phyloP scores from a whole-genome alignment of 2,113 vertebrate species.

The Ammospiza nelsoni region DNA sequence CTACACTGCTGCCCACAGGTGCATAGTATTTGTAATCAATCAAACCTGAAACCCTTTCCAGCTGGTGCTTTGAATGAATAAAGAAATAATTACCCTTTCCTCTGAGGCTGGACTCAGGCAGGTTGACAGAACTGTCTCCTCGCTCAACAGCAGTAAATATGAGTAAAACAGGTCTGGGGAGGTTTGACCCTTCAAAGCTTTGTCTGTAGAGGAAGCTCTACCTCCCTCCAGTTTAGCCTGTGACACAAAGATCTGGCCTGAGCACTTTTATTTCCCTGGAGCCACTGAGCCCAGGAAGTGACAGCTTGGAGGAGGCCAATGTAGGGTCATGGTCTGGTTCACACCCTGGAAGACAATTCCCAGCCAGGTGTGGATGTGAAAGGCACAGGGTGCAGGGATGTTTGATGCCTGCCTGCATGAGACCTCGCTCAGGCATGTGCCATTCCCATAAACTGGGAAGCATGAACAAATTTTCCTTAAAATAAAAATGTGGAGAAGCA shows the following conservation, averaged over 20 bases:
- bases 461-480: background rate
- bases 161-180: background rate
- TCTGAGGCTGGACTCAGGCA: background rate
- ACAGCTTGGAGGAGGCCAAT: background rate
- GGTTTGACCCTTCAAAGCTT: background rate
- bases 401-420: background rate
- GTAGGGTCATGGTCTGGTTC: background rate
- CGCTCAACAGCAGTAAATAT: background rate
- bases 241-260: background rate
- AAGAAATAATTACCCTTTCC: slow-evolving; percentile 1
- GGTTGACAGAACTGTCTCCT: background rate
- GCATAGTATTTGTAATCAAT: background rate
- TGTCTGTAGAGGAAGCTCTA: background rate
- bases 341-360: background rate
- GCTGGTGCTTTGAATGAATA: background rate
- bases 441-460: background rate
- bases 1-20: background rate
- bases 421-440: background rate
- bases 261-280: background rate
- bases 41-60: background rate
- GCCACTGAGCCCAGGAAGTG: background rate
- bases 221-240: background rate
- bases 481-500: background rate
- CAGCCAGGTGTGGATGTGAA: background rate
- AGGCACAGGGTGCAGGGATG: background rate